Evolutionary conservation across 2,888 invertebrate species (phyloP).

Genomic region (Tetanocera ferruginea): DNA sequence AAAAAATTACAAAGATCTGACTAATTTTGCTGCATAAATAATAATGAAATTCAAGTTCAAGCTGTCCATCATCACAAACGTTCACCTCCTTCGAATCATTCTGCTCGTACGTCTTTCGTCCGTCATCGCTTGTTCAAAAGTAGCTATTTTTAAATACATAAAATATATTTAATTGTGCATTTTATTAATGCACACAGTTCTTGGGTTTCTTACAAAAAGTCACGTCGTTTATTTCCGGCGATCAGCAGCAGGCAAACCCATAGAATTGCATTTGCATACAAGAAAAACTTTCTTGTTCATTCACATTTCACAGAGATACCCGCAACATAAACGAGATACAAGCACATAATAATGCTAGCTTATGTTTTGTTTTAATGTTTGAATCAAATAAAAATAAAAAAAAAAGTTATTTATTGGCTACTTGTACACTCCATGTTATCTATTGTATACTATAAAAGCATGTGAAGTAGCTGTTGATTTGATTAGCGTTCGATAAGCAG

Average conservation of each 20-base stretch:
- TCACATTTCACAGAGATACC: neutral
- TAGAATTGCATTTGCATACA: slow-evolving; percentile 43
- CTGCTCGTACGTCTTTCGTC: neutral
- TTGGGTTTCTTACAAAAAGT: slow-evolving; percentile 58
- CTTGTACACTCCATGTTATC: too few relatives aligned
- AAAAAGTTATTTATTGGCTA: too few relatives aligned
- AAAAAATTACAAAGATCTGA: neutral
- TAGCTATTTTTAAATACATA: neutral
- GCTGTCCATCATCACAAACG: neutral
- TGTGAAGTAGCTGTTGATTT: too few relatives aligned
- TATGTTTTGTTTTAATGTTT: neutral
- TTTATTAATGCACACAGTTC: slow-evolving; percentile 29
- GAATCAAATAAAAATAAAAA: neutral
- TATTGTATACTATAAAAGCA: too few relatives aligned
- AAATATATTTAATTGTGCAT: slow-evolving; percentile 24
- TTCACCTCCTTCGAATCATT: neutral
- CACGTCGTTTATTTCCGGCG: slow-evolving; percentile 69
- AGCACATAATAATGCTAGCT: neutral
- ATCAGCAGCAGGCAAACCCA: slow-evolving; percentile 37
- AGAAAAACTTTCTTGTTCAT: neutral
- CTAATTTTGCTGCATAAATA: neutral
- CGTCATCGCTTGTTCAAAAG: neutral
- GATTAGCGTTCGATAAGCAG: too few relatives aligned
- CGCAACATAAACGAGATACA: neutral
- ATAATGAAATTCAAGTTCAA: neutral